Percentiles rank a stretch among this genome's conserved stretches.
Conservation (phyloP, 2,797 vertebrate genomes). For the Pangasius djambal region DNA sequence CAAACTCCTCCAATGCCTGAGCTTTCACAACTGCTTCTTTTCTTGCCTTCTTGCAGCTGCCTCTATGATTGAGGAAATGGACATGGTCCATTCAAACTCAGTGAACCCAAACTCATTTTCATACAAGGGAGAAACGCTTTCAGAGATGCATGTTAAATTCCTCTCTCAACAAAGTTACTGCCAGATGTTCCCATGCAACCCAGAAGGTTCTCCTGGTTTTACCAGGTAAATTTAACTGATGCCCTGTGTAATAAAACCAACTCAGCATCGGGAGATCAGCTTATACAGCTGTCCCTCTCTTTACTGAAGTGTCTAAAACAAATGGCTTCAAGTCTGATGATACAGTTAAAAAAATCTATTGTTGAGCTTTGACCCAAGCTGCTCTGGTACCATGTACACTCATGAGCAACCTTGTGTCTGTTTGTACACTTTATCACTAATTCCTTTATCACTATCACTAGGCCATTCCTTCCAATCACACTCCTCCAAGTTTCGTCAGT, state of each 20-base stretch:
- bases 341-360: neutral
- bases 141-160: neutral
- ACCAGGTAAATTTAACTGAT: neutral
- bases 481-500: neutral
- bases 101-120: constrained; percentile 21
- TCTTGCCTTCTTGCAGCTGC: neutral
- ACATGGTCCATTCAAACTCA: constrained; percentile 16
- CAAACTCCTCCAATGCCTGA: neutral
- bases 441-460: neutral
- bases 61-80: constrained; percentile 11
- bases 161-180: neutral
- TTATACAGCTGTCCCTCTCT: neutral
- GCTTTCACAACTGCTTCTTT: neutral
- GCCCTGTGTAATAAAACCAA: too few relatives aligned
- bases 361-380: neutral
- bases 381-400: neutral
- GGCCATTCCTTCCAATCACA: neutral
- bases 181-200: neutral
- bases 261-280: neutral
- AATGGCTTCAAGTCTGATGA: neutral
- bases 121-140: neutral
- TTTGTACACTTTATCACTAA: neutral
- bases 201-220: neutral
- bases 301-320: neutral
- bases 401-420: neutral